Evolutionary conservation across 2,797 vertebrate species (phyloP).

Genomic region (Mus spretus): DNA sequence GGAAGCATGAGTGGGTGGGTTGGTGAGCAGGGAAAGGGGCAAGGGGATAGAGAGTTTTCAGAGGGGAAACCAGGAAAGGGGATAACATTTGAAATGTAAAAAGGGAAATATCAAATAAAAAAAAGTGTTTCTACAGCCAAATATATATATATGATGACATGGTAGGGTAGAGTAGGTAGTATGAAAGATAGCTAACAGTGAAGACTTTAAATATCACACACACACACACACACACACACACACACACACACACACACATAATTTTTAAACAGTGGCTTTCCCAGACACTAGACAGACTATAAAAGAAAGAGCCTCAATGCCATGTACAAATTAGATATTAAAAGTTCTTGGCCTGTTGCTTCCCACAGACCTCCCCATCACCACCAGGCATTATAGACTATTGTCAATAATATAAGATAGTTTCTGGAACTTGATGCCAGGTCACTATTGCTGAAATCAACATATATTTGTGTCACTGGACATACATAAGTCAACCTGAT

Average conservation of each 20-base stretch:
- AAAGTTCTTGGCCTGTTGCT: background rate
- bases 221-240: too few species aligned
- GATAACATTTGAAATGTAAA: too few species aligned
- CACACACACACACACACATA: background rate
- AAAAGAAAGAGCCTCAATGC: background rate
- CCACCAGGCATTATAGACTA: background rate
- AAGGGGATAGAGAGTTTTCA: too few species aligned
- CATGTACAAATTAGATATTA: background rate
- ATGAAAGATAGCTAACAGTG: background rate
- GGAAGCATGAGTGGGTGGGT: too few species aligned
- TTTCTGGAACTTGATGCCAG: background rate
- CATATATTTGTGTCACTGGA: background rate
- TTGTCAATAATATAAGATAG: background rate
- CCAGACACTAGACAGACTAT: background rate
- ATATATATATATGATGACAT: background rate
- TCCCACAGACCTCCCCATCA: rapidly evolving
- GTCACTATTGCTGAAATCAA: background rate
- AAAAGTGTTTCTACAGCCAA: too few species aligned
- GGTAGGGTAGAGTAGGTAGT: background rate
- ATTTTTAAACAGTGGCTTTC: background rate
- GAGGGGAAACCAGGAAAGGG: too few species aligned
- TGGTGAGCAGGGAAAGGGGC: too few species aligned
- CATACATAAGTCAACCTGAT: background rate
- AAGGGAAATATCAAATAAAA: too few species aligned
- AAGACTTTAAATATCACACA: background rate